phyloP scores from a whole-genome alignment of 1,140 invertebrate genomes.

The Agraylea sexmaculata region DNA sequence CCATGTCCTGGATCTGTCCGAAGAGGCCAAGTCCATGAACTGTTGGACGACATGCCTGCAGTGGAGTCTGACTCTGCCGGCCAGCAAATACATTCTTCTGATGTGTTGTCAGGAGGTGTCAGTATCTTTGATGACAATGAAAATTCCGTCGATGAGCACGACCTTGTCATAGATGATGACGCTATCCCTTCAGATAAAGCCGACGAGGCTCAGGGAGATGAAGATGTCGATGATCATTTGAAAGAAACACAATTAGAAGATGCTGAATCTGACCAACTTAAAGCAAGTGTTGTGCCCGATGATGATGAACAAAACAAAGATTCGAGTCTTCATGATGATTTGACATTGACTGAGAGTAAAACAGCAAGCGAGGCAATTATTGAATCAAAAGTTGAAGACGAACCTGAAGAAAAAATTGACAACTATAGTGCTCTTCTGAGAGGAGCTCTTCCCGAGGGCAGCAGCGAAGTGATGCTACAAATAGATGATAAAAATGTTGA shows the following conservation, averaged over 20 bases:
- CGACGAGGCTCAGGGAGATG: constrained; percentile 7
- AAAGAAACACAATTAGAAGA: constrained; percentile 1
- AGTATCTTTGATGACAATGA: constrained; percentile 40
- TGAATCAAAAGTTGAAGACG: constrained; percentile 9
- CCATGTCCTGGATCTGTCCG: constrained; percentile 29
- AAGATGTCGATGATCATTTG: constrained; percentile 1
- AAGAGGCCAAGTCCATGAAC: constrained; percentile 29
- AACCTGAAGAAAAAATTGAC: constrained; percentile 12
- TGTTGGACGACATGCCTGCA: constrained; percentile 31
- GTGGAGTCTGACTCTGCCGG: constrained; percentile 22
- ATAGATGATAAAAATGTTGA: constrained; percentile 39
- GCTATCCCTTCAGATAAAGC: constrained; percentile 15
- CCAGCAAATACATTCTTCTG: constrained; percentile 33
- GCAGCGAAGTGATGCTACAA: constrained; percentile 33
- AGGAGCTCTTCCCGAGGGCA: constrained; percentile 17
- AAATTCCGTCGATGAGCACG: constrained; percentile 37
- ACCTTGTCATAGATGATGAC: constrained; percentile 36
- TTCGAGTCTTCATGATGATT: too few species aligned
- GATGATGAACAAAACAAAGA: too few species aligned
- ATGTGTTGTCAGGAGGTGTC: constrained; percentile 36
- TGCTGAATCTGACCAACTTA: not conserved
- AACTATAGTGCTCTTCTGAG: constrained; percentile 11
- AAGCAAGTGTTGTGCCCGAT: not conserved
- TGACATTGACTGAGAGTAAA: constrained; percentile 7
- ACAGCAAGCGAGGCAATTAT: constrained; percentile 4